Base-by-base conservation (phyloP, 2,113 vertebrate species). In the Romanogobio albipinnatus region DNA sequence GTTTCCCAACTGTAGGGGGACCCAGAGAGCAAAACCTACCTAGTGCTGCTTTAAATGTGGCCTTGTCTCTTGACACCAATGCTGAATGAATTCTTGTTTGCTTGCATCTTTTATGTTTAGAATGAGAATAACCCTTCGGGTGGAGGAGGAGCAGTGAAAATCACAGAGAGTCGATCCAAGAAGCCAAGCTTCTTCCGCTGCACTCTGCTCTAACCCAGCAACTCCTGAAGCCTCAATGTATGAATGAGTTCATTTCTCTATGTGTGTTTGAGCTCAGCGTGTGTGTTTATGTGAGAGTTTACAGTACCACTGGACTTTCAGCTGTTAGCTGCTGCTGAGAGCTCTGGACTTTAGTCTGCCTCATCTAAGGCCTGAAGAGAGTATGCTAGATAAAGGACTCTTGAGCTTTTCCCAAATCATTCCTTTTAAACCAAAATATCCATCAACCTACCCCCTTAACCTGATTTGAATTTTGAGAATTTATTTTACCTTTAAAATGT, bases 111-210 rank as follows among this genome's bases (percentile, higher is more conserved):
- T 86, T n/a, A 47, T 81, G 64, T 86, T 90, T 87, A 53, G 89
- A 93, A 89, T 51, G 83, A 99, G 97, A 96, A 96, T 74, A 97
- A 99, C 93, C 95, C 95, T 85, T 92, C 93, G 33, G 76, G 91
- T 95, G 59, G 96, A 95, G 95, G 96, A 62, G 97, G 97, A 80
- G 95, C 96, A 3, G 94, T 98, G 89, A 99, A 98, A 95, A 98
- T 99, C 90, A 97, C 97, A 83, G 97, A 99, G 91, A 98, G 95
- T 75, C 96, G 96, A 86, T 97, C 97, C n/a, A 99, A 98, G 95
- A 98, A 96, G 93, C 96, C 95, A 89, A 98, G 96, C 93, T 96
- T 96, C 95, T 97, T 99, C 90, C 97, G 97, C 89, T 99, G 98
- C 89, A 94, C 92, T 2, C 94, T 99, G 88, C 95, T 99, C 94